These are phyloP conservation scores for Mellivora capensis DNA, from an alignment of 2,113 vertebrate genomes.

Conservation along the genomic window DNA sequence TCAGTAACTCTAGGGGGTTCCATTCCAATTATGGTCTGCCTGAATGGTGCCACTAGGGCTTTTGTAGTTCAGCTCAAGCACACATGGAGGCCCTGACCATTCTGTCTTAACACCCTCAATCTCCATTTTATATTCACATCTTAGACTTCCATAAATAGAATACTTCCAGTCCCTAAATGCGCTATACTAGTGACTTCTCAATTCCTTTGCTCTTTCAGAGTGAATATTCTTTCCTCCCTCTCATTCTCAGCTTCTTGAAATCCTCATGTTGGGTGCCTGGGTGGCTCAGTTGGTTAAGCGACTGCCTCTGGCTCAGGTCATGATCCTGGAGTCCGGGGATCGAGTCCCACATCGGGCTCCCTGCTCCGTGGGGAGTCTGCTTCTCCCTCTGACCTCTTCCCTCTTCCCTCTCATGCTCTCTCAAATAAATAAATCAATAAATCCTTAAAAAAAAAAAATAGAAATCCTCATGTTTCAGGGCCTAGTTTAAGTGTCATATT, in stretches of 20 bases:
- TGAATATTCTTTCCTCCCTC: neutral
- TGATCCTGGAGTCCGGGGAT: too few relatives aligned
- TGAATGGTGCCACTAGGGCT: neutral
- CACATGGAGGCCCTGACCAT: neutral
- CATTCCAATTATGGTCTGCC: neutral
- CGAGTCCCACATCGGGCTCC: too few relatives aligned
- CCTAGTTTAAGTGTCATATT: neutral
- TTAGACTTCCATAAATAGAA: neutral
- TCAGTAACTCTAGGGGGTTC: neutral
- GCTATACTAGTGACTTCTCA: neutral
- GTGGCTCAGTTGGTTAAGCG: too few relatives aligned
- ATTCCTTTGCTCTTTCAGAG: neutral
- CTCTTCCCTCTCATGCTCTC: too few relatives aligned
- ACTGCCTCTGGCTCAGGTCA: too few relatives aligned
- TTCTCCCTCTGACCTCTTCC: too few relatives aligned
- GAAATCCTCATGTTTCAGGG: slow-evolving; percentile 14
- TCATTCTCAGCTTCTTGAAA: slow-evolving; percentile 18
- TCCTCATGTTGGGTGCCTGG: neutral
- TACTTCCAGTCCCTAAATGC: neutral
- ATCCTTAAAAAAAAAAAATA: too few relatives aligned
- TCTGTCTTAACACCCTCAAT: neutral
- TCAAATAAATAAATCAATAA: too few relatives aligned
- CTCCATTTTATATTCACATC: neutral
- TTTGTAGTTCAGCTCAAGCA: neutral
- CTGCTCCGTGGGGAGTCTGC: too few relatives aligned